Conservation (phyloP, 2,113 vertebrate genomes). For the Hyperopisus bebe region DNA sequence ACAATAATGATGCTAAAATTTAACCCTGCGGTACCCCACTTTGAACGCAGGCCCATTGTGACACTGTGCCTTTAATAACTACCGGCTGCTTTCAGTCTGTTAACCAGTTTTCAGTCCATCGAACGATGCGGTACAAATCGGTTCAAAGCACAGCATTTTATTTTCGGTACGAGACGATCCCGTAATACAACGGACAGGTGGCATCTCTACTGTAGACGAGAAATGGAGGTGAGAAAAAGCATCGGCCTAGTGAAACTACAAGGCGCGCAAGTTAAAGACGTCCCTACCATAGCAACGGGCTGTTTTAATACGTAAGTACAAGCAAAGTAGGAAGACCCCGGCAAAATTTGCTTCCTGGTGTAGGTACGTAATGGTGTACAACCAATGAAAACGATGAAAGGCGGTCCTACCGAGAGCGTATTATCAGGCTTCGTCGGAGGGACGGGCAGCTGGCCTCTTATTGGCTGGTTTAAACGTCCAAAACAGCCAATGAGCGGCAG, state of each 20-base stretch:
- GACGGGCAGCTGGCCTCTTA: background rate
- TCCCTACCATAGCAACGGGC: background rate
- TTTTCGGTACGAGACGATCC: background rate
- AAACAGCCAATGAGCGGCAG: background rate
- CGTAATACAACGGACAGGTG: background rate
- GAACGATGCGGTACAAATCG: background rate
- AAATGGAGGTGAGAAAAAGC: background rate
- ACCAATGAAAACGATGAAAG: background rate
- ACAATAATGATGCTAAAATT: no score
- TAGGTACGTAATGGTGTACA: background rate
- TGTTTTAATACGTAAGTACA: no score
- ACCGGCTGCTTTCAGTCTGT: no score
- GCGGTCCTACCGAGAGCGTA: background rate
- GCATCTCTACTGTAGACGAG: background rate
- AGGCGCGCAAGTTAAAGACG: background rate
- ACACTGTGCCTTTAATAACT: no score
- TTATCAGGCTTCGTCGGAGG: background rate
- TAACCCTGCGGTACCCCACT: no score
- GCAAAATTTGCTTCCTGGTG: background rate
- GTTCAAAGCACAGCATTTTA: background rate
- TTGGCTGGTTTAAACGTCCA: slow-evolving; percentile 11
- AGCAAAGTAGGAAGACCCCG: no score
- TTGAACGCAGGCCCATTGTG: no score
- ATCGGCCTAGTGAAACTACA: background rate
- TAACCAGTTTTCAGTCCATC: no score